phyloP scores from a whole-genome alignment of 2,113 vertebrate genomes.

The Xiphias gladius region DNA sequence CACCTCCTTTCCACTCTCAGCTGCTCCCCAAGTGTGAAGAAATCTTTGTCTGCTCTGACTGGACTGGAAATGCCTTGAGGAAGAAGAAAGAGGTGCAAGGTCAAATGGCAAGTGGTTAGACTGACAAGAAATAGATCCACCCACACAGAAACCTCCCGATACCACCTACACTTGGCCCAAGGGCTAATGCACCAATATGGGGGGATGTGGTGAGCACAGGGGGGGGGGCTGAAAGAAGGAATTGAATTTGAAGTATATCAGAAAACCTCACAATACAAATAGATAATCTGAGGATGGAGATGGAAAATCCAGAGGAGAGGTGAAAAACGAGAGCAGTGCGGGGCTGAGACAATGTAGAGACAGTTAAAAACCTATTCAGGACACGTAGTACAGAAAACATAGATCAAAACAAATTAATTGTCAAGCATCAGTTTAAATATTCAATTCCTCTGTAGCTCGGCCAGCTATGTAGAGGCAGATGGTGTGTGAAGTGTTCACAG shows the following conservation, averaged over 20 bases:
- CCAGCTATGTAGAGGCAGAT: neutral
- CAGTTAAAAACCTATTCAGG: neutral
- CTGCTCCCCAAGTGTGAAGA: neutral
- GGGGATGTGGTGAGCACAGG: neutral
- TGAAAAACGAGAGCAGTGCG: neutral
- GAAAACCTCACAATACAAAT: neutral
- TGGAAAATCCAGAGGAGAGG: neutral
- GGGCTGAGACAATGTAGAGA: no score
- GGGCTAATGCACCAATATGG: slow-evolving; percentile 42
- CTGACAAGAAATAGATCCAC: slow-evolving; percentile 58
- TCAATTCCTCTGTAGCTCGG: neutral
- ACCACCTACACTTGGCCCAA: slow-evolving; percentile 32
- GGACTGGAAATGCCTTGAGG: slow-evolving; percentile 39
- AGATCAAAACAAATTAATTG: slow-evolving; percentile 26
- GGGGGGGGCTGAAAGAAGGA: neutral
- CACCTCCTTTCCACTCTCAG: neutral
- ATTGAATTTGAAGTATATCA: neutral
- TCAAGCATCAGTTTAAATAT: neutral
- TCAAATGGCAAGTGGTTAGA: slow-evolving; percentile 53
- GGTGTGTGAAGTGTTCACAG: slow-evolving; percentile 1
- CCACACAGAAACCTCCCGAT: slow-evolving; percentile 31
- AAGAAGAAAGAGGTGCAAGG: slow-evolving; percentile 47
- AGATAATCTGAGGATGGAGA: neutral
- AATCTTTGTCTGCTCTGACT: slow-evolving; percentile 33
- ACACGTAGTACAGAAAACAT: neutral